Conservation (phyloP, 2,888 invertebrate species). For the Perdita meconis region DNA sequence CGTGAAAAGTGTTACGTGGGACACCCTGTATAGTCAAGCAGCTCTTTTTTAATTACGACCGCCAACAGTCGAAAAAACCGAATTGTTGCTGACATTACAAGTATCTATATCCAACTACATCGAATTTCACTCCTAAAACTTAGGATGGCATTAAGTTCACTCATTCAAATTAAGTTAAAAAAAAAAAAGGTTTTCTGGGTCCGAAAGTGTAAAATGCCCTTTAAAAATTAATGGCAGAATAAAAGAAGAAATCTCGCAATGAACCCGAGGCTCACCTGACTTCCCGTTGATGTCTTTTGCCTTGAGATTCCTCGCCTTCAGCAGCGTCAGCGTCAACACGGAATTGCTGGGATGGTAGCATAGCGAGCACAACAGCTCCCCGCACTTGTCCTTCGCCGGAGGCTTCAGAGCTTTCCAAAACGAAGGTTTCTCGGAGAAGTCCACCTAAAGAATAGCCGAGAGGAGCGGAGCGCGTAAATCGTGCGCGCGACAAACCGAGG, state of each 20-base stretch:
- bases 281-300: constrained; percentile 98
- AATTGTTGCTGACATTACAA: too few species aligned
- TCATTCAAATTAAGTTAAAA: too few species aligned
- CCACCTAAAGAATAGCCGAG: constrained; percentile 88
- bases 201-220: too few species aligned
- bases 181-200: too few species aligned
- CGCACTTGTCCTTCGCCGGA: constrained; percentile 96
- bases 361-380: constrained; percentile 95
- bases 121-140: too few species aligned
- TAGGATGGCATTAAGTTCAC: too few species aligned
- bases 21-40: too few species aligned
- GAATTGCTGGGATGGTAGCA: constrained; percentile 99
- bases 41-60: too few species aligned
- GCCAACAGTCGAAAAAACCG: constrained; percentile 23
- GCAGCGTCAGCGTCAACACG: constrained; percentile 93
- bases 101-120: too few species aligned
- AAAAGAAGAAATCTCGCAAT: not conserved
- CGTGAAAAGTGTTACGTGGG: too few species aligned
- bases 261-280: constrained; percentile 90
- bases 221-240: constrained; percentile 13
- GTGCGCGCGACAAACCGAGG: not conserved
- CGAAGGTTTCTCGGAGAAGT: constrained; percentile 95
- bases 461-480: not conserved
- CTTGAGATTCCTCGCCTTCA: constrained; percentile 97
- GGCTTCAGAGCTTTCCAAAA: constrained; percentile 97